These are phyloP conservation scores for Xiphydria camelus DNA, from an alignment of 2,888 invertebrate species.

Conservation along the genomic window DNA sequence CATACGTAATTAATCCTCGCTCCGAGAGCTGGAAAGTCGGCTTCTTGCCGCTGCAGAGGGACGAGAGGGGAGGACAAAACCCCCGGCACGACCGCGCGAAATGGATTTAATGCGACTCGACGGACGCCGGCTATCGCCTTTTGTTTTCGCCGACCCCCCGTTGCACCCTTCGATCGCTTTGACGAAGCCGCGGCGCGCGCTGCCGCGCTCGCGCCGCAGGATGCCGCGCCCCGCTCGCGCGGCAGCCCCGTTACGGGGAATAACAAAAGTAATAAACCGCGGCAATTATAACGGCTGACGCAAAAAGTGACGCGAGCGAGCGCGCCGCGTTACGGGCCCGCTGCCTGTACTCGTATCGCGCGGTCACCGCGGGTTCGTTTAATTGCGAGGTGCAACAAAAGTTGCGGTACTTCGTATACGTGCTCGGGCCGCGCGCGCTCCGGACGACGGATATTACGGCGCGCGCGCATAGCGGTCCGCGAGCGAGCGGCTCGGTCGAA, in stretches of 20 bases:
- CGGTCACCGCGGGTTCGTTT: too few relatives aligned
- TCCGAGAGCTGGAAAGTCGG: not conserved
- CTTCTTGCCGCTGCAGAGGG: not conserved
- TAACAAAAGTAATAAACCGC: slow-evolving; percentile 35
- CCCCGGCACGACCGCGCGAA: not conserved
- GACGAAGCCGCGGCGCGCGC: slow-evolving; percentile 34
- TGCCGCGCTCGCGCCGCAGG: too few relatives aligned
- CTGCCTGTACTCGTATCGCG: too few relatives aligned
- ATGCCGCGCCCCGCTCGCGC: slow-evolving; percentile 21
- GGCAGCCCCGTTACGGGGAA: slow-evolving; percentile 27
- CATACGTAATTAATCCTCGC: slow-evolving; percentile 2
- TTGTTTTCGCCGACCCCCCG: slow-evolving; percentile 6
- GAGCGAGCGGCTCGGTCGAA: too few relatives aligned
- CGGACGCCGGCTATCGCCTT: slow-evolving; percentile 3
- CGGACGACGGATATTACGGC: too few relatives aligned
- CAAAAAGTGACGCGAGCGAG: too few relatives aligned
- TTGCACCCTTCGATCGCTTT: slow-evolving; percentile 25
- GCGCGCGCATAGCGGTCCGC: too few relatives aligned
- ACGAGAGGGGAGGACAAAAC: not conserved
- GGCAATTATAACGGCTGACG: slow-evolving; percentile 43
- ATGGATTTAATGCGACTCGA: slow-evolving; percentile 5
- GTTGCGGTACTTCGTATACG: too few relatives aligned
- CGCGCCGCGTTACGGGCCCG: too few relatives aligned
- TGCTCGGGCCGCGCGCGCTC: too few relatives aligned
- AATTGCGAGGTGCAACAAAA: too few relatives aligned